Evolutionary conservation across 2,888 invertebrate genomes (phyloP).

Genomic region (Ferrisia virgata): DNA sequence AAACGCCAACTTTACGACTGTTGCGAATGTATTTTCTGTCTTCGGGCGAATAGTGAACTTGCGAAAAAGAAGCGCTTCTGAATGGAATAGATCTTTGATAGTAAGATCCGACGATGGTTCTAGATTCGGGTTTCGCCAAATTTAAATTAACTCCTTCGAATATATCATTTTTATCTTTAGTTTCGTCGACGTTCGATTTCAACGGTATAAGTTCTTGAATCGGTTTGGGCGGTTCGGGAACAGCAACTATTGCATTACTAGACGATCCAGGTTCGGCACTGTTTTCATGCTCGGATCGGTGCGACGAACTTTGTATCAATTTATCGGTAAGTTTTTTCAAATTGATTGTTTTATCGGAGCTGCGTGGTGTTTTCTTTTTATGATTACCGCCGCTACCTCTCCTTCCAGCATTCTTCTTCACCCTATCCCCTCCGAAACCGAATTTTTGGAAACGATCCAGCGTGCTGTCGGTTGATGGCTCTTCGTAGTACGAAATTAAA

Average conservation of each 20-base stretch:
- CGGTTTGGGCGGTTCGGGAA: not conserved
- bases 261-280: not conserved
- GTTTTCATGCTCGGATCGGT: slow-evolving; percentile 15
- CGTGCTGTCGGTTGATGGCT: slow-evolving; percentile 53
- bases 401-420: slow-evolving; percentile 51
- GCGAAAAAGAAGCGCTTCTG: slow-evolving; percentile 82
- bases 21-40: slow-evolving; percentile 61
- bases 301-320: slow-evolving; percentile 56
- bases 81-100: slow-evolving; percentile 68
- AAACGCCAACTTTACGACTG: slow-evolving; percentile 39
- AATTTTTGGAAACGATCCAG: slow-evolving; percentile 78
- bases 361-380: slow-evolving; percentile 49
- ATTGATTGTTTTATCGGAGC: slow-evolving; percentile 59
- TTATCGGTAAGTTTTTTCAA: slow-evolving; percentile 74
- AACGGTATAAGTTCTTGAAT: slow-evolving; percentile 30
- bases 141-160: slow-evolving; percentile 57
- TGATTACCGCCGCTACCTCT: slow-evolving; percentile 46
- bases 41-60: slow-evolving; percentile 71
- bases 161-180: slow-evolving; percentile 50
- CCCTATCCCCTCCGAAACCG: slow-evolving; percentile 62
- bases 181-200: slow-evolving; percentile 47
- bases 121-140: slow-evolving; percentile 61
- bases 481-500: slow-evolving; percentile 56
- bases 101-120: slow-evolving; percentile 62
- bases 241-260: not conserved